A percentile compares a stretch with the other conserved stretches of the same genome.
Evolutionary conservation across 2,888 invertebrate genomes (phyloP).

Genomic region (Parnassius smintheus): DNA sequence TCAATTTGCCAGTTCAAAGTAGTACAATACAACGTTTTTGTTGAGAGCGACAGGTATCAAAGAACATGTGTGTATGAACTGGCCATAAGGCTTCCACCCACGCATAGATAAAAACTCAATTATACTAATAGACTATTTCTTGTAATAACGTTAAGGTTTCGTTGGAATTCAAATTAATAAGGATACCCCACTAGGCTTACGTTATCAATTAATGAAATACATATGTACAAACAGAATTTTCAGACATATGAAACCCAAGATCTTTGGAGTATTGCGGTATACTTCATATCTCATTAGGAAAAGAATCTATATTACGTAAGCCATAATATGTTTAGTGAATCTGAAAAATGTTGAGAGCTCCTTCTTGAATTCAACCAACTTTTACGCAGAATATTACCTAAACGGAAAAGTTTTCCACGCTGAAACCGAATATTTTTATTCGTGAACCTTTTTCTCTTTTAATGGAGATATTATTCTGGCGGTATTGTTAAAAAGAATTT

Average conservation of each 20-base stretch:
- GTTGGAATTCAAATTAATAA: slow-evolving; percentile 1
- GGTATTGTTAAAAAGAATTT: slow-evolving; percentile 11
- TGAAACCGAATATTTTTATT: slow-evolving; percentile 47
- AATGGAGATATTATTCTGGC: slow-evolving; percentile 31
- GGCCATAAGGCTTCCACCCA: too few species aligned
- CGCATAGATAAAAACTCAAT: too few species aligned
- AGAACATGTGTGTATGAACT: too few species aligned
- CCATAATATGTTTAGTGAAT: slow-evolving; percentile 24
- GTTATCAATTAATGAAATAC: too few species aligned
- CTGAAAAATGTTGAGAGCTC: slow-evolving; percentile 33
- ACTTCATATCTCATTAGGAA: slow-evolving; percentile 19
- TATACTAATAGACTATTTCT: too few species aligned
- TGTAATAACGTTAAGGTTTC: background rate
- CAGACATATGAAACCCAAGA: slow-evolving; percentile 9
- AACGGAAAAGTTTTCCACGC: slow-evolving; percentile 42
- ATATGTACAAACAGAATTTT: slow-evolving; percentile 10
- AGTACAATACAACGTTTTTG: too few species aligned
- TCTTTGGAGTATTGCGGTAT: slow-evolving; percentile 3
- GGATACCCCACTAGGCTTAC: background rate
- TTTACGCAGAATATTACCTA: slow-evolving; percentile 58
- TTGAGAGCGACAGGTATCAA: too few species aligned
- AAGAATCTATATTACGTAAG: slow-evolving; percentile 5
- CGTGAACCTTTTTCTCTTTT: slow-evolving; percentile 34
- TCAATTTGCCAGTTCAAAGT: too few species aligned
- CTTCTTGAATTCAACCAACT: slow-evolving; percentile 48